A percentile compares a stretch with the other conserved stretches of the same genome.
phyloP scores from a whole-genome alignment of 2,113 vertebrate genomes.

The Pelodiscus sinensis region DNA sequence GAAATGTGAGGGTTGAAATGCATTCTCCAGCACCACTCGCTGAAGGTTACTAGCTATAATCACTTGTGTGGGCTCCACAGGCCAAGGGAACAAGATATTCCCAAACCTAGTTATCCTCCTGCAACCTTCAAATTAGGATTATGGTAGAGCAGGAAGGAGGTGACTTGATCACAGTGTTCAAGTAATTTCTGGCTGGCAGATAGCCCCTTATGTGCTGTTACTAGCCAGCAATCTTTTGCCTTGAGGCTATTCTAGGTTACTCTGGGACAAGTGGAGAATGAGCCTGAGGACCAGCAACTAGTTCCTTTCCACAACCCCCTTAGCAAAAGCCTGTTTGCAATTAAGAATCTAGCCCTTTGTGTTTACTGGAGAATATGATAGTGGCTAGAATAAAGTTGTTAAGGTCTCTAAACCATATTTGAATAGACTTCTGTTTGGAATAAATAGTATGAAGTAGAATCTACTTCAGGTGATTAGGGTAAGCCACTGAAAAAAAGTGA shows the following conservation, averaged over 20 bases:
- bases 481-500: neutral
- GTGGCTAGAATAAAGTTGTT: neutral
- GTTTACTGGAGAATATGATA: neutral
- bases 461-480: neutral
- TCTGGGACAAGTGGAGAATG: neutral
- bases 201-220: neutral
- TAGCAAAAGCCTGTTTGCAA: neutral
- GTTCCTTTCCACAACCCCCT: neutral
- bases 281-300: neutral
- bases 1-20: neutral
- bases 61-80: neutral
- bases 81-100: neutral
- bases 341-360: neutral
- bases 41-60: neutral
- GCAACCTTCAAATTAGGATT: neutral
- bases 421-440: neutral
- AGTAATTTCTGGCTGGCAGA: neutral
- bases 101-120: neutral
- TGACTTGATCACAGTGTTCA: neutral
- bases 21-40: neutral
- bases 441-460: neutral
- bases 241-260: neutral
- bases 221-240: neutral
- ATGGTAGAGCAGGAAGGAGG: neutral
- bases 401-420: neutral